These are phyloP conservation scores for Parapristionchus giblindavisi DNA, from an alignment of 2,888 invertebrate species.

Conservation along the genomic window DNA sequence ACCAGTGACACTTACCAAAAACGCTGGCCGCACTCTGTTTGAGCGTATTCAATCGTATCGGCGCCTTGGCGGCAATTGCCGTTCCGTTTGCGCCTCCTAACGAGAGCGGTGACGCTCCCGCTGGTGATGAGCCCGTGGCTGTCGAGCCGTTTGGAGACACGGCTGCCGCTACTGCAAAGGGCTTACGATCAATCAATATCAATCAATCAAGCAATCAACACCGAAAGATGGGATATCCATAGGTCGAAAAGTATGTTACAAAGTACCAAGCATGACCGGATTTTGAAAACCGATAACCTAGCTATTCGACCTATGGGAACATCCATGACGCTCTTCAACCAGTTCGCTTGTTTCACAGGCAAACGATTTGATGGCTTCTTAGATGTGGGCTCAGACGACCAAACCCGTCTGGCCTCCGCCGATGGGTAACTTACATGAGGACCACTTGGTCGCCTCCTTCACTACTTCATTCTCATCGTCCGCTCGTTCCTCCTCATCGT, in stretches of 20 bases:
- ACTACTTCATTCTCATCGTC: slow-evolving; percentile 36
- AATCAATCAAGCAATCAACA: no score
- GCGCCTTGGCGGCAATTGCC: background rate
- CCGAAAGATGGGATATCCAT: no score
- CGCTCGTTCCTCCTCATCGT: slow-evolving; percentile 40
- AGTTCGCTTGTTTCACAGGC: no score
- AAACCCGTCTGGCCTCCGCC: background rate
- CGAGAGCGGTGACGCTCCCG: no score
- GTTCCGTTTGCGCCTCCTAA: slow-evolving; percentile 2
- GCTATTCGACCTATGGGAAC: no score
- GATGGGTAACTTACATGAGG: slow-evolving; percentile 10
- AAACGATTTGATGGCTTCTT: no score
- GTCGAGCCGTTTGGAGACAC: background rate
- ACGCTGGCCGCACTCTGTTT: slow-evolving; percentile 29
- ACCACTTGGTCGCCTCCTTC: slow-evolving; percentile 33
- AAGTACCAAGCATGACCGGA: no score
- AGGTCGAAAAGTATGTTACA: no score
- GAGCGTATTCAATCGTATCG: slow-evolving; percentile 22
- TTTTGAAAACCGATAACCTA: no score
- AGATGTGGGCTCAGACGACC: no score
- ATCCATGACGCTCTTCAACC: no score
- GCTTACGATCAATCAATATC: no score
- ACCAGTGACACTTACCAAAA: slow-evolving; percentile 12
- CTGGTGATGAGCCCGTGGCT: background rate
- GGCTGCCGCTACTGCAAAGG: background rate